Base-by-base conservation (phyloP, 2,888 invertebrate species). In the Acleris holmiana region DNA sequence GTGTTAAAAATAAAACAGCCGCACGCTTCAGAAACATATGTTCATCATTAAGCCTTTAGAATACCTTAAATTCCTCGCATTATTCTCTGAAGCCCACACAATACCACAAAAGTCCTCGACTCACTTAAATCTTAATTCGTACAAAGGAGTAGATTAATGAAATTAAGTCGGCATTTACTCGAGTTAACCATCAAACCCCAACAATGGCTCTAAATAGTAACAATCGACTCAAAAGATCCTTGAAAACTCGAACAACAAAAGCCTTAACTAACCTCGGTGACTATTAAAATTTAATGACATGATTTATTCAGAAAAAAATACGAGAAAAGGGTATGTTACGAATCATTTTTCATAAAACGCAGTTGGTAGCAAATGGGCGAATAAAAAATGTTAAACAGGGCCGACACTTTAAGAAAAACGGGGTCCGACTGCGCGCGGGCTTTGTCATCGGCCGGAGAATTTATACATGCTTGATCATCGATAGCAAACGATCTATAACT, bases 281-380 rank as follows among this genome's bases (percentile, higher is more conserved):
- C 92, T 92, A 91, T 92, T 91, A 92, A 91, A 91, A 88, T 91
- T 91, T 91, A 92, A 91, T 91, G 92, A 92, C 91, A 91, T 92
- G 92, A 92, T 92, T 91, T 92, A 92, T 91, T 85, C 84, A 79
- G 78, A 84, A 83, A 86, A 89, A 89, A 88, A 83, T 83, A 79
- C 78, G 85, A 81, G 82, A 86, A 88, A 91, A 91, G 91, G 91
- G 91, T 91, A 85, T 86, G 87, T 89, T 88, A 89, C 88, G 88
- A 89, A 88, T 88, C 89, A 92, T 92, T 91, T 92, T 91, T 92
- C 92, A 92, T 91, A 89, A 82, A 86, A 89, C 92, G 91, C 92
- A 91, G 92, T 92, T 92, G 91, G 92, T 92, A 92, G 92, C 92
- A 91, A 92, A 92, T 91, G 91, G 88, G 80, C 88, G 84, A 87